A percentile compares a stretch with the other conserved stretches of the same genome.
These are phyloP conservation scores for Anneissia japonica DNA, from an alignment of 35 echinoderm and acorn worm species.

Conservation along the genomic window DNA sequence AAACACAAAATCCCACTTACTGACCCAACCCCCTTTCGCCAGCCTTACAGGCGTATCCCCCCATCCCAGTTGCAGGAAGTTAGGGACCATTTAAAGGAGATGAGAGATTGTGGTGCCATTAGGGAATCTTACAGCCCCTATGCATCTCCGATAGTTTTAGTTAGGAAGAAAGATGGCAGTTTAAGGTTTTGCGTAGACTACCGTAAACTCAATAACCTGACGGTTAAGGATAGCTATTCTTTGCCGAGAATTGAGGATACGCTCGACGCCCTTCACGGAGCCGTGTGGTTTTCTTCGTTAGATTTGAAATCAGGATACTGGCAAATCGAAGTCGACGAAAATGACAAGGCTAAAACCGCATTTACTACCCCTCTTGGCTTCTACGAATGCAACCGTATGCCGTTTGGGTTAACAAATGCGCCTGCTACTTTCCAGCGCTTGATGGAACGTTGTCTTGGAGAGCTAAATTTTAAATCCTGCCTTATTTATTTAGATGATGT, in stretches of 20 bases:
- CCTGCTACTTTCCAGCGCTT: conserved; percentile 43
- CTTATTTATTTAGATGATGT: conserved; percentile 56
- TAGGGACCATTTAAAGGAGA: conserved; percentile 44
- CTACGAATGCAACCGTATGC: conserved; percentile 43
- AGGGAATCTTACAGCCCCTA: conserved; percentile 46
- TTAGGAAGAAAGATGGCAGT: conserved; percentile 45
- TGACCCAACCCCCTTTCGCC: conserved; percentile 13
- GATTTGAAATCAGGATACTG: conserved; percentile 52
- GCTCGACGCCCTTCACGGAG: conserved; percentile 22
- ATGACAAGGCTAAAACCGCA: conserved; percentile 35
- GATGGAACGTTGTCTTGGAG: conserved; percentile 44
- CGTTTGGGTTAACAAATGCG: conserved; percentile 40
- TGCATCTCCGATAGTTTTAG: conserved; percentile 38
- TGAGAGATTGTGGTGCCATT: conserved; percentile 19
- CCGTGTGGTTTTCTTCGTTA: conserved; percentile 28
- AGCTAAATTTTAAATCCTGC: conserved; percentile 34
- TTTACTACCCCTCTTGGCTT: conserved; percentile 51
- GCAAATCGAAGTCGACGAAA: conserved; percentile 36
- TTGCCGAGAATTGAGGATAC: conserved; percentile 34
- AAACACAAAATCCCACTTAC: conserved; percentile 10
- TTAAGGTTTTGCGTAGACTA: conserved; percentile 55
- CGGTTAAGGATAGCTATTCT: conserved; percentile 40
- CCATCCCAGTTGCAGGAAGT: conserved; percentile 44
- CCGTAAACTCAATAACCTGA: conserved; percentile 11
- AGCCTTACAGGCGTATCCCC: conserved; percentile 27